Base-by-base conservation (phyloP, 2,113 vertebrate genomes). In the Notechis scutatus region DNA sequence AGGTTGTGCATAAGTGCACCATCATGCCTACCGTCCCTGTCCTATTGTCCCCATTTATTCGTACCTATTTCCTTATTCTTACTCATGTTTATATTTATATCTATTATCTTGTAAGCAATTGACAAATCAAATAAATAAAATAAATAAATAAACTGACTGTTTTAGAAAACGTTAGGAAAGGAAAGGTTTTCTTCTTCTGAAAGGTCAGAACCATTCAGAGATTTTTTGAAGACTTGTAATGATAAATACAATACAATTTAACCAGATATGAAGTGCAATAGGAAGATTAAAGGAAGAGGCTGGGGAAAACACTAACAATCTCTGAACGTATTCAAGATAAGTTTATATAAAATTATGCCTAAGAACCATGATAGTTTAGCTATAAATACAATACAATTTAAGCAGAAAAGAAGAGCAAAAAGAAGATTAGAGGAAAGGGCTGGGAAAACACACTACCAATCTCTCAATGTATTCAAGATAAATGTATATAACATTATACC, bases 291-390 rank as follows among this genome's bases (percentile, higher is more conserved):
- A 89, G 24, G 6, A 45, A 85, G 15, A 20, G 39, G 26, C 34
- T 47, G 4, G 23, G 86, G 94, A 90, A 89, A 69, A 91, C 92
- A 90, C 86, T 69, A 95, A 96, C 92, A 92, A 96, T 95, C 94
- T 86, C 61, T 26, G 59, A 1, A 54, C 92, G 45, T 59, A 94
- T 88, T 85, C 47, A 42, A 42, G 42, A 29, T 21, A 89, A 56
- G 10, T 20, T 10, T 21, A 87, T 61, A 52, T 69, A 90, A 87
- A 93, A 47, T 47, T 47, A 47, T 47, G 47, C 7, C 47, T 47
- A 47, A 47, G 47, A 47, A 47, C 47, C 47, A 47, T 8, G 47
- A 47, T 47, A 47, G 1, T 47, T 47, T 47, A 47, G 7, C 47
- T 47, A 90, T 45, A 85, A 96, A 95, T 14, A 89, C n/a, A 9